These are phyloP conservation scores for Palaemon carinicauda DNA, from an alignment of 1,140 invertebrate genomes.

Conservation along the genomic window DNA sequence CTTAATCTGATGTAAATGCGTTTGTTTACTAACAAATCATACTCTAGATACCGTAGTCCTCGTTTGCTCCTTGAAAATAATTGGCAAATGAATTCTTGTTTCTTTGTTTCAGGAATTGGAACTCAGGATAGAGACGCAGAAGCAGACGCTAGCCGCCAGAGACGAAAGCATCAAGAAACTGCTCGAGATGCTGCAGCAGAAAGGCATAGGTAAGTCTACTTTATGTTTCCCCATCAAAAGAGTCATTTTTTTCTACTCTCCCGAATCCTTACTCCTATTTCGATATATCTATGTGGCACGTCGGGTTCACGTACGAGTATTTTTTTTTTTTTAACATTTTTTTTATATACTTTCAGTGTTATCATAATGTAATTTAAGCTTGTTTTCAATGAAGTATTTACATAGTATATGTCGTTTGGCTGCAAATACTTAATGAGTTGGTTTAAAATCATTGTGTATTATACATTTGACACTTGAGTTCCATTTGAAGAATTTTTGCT, in stretches of 20 bases:
- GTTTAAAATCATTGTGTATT: no score
- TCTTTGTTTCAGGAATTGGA: conserved; percentile 82
- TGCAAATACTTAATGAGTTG: no score
- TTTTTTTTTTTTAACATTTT: neutral
- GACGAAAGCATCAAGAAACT: conserved; percentile 99
- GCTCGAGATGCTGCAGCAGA: conserved; percentile 97
- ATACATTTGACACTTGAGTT: no score
- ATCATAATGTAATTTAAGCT: neutral
- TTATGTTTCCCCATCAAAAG: neutral
- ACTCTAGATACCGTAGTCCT: no score
- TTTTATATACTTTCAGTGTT: neutral
- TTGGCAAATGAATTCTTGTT: neutral
- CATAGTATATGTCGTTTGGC: no score
- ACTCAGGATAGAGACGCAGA: conserved; percentile 95
- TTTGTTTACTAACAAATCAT: no score
- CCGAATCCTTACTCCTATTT: no score
- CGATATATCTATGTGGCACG: no score
- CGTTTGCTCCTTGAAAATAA: neutral
- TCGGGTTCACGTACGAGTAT: no score
- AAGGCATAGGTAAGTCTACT: conserved; percentile 86
- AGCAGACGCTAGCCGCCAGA: conserved; percentile 92
- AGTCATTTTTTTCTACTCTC: neutral
- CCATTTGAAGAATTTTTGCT: no score
- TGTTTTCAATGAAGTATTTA: neutral
- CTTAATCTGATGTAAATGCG: neutral